These are phyloP conservation scores for Machimus atricapillus DNA, from an alignment of 2,888 invertebrate genomes.

Conservation along the genomic window DNA sequence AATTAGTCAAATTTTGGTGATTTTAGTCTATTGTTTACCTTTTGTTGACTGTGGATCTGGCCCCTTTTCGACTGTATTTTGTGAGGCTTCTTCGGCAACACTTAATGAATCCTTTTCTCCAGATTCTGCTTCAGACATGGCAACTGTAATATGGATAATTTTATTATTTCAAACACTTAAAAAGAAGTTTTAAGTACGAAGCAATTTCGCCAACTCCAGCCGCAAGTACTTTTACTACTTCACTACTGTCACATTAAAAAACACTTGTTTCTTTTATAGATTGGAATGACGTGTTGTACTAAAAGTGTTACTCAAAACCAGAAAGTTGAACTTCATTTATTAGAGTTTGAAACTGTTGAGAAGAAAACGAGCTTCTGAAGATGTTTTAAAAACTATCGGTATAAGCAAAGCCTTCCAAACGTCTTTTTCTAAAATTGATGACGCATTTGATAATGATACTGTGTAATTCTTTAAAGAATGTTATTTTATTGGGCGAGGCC, in stretches of 20 bases:
- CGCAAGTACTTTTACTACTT: not conserved
- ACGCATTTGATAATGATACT: no score
- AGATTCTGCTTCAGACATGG: not conserved
- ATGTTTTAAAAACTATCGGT: no score
- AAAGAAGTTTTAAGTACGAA: not conserved
- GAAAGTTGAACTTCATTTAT: no score
- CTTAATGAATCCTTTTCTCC: not conserved
- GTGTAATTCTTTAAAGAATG: no score
- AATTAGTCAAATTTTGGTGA: not conserved
- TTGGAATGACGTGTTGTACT: not conserved
- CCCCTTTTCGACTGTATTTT: not conserved
- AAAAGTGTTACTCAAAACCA: not conserved
- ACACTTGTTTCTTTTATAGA: not conserved
- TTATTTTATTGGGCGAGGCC: no score
- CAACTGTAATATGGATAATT: not conserved
- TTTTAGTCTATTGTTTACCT: not conserved
- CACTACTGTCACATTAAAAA: not conserved
- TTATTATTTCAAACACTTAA: not conserved
- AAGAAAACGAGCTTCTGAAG: no score
- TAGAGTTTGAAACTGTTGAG: no score
- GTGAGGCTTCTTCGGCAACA: not conserved
- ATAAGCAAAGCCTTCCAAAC: no score
- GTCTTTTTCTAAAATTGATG: no score
- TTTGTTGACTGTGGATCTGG: not conserved
- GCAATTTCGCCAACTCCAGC: not conserved